phyloP scores from a whole-genome alignment of 2,888 invertebrate species.

The Patella caerulea region DNA sequence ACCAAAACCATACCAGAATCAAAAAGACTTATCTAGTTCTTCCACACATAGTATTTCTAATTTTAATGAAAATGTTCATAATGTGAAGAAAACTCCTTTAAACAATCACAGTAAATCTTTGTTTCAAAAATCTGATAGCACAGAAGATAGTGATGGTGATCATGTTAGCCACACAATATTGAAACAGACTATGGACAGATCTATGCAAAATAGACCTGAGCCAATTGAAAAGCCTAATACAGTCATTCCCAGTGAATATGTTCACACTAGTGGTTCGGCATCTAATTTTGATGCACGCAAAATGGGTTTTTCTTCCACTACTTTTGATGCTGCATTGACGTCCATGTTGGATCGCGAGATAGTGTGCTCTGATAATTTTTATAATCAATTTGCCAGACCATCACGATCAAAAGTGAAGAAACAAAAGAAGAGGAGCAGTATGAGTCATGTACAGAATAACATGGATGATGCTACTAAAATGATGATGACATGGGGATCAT shows the following conservation, averaged over 20 bases:
- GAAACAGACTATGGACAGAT: no score
- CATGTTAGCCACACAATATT: no score
- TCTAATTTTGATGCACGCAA: constrained; percentile 60
- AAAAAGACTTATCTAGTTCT: no score
- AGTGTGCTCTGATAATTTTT: constrained; percentile 37
- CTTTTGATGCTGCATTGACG: constrained; percentile 58
- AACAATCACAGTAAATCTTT: no score
- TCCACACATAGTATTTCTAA: no score
- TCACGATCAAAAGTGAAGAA: constrained; percentile 27
- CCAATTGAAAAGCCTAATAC: neutral
- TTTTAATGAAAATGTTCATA: no score
- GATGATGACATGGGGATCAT: constrained; percentile 44
- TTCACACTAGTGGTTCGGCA: constrained; percentile 44
- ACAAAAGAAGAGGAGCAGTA: neutral
- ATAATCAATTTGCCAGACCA: constrained; percentile 57
- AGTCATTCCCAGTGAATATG: constrained; percentile 57
- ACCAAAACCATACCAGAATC: no score
- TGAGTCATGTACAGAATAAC: neutral
- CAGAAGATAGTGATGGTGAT: no score
- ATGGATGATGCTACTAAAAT: constrained; percentile 20
- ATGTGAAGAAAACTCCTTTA: no score
- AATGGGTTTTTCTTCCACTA: constrained; percentile 58
- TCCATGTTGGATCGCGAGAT: constrained; percentile 55
- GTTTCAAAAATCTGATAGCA: no score
- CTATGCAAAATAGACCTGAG: no score